phyloP scores from a whole-genome alignment of 1,140 invertebrate species.

The Bombus waltoni region DNA sequence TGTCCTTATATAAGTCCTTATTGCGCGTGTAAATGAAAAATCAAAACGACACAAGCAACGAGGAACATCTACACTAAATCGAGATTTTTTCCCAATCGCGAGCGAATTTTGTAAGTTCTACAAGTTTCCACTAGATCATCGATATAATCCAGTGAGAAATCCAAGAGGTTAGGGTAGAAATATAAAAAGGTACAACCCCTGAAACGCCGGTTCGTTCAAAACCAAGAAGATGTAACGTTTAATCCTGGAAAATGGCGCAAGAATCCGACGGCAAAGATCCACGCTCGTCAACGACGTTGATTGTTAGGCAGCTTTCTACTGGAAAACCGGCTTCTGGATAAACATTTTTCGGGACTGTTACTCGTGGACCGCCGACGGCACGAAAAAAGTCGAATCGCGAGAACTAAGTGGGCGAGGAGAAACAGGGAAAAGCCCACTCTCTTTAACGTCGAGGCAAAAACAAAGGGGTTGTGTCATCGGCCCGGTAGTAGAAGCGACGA shows the following conservation, averaged over 20 bases:
- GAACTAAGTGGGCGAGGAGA: neutral
- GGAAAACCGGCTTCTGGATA: neutral
- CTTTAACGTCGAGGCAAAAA: neutral
- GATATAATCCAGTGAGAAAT: neutral
- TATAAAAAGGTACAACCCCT: neutral
- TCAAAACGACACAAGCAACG: no score
- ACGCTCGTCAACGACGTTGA: neutral
- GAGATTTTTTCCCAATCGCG: no score
- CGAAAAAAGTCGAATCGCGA: neutral
- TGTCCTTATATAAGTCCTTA: no score
- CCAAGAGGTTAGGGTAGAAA: neutral
- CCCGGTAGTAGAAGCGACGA: neutral
- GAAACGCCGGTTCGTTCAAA: neutral
- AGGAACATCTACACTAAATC: no score
- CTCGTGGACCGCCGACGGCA: neutral
- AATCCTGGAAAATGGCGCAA: neutral
- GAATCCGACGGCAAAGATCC: neutral
- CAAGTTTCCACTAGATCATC: no score
- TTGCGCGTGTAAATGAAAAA: no score
- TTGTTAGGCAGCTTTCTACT: no score
- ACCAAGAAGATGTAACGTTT: neutral
- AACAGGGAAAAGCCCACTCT: neutral
- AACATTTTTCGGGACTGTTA: neutral
- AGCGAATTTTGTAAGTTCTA: no score
- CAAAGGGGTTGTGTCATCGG: conserved; percentile 19